Base-by-base conservation (phyloP, 2,797 vertebrate genomes). In the Oceanodroma leucorhoa region DNA sequence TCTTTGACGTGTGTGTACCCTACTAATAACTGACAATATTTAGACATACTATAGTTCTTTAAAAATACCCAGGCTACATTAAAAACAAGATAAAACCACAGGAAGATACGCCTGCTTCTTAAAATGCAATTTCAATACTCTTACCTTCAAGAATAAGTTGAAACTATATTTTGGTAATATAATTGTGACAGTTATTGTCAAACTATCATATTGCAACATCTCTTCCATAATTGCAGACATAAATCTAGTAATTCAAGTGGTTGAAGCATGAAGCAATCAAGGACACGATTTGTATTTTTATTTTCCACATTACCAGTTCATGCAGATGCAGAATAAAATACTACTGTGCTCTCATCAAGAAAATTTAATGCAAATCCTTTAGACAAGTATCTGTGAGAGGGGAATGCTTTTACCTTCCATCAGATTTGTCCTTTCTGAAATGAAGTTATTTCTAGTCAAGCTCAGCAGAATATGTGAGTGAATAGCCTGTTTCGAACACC, bases 391-490 rank as follows among this genome's bases (percentile, higher is more conserved):
- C 93, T 93, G 57, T 73, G 70, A 89, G 90, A 95, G 78, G 40
- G 72, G 58, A 95, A 95, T 29, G 87, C 93, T 96, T 97, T 93
- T 91, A 92, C 83, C 70, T 87, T 96, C 92, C 95, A 95, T 97
- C 93, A 97, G 80, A 97, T 96, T 91, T 95, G 86, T 93, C 88
- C 87, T 95, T 95, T 97, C 86, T 79, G 45, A 97, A 97, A 97
- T 94, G 87, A 97, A 97, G 94, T 96, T 97, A 96, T 96, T 96
- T 96, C 95, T 94, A 96, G 85, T 75, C 87, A 93, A 94, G 95
- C 95, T 97, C 95, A 96, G 91, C 96, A 94, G 94, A 98, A 97
- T 54, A 41, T 54, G 57, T 48, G 61, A 92, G 81, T 90, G 87
- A 98, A 97, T 46, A 93, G 90, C 83, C 92, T 90, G 93, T 96